Percentiles rank a stretch among this genome's conserved stretches.
Evolutionary conservation across 2,888 invertebrate species (phyloP).

Genomic region (Nomada ruficornis): DNA sequence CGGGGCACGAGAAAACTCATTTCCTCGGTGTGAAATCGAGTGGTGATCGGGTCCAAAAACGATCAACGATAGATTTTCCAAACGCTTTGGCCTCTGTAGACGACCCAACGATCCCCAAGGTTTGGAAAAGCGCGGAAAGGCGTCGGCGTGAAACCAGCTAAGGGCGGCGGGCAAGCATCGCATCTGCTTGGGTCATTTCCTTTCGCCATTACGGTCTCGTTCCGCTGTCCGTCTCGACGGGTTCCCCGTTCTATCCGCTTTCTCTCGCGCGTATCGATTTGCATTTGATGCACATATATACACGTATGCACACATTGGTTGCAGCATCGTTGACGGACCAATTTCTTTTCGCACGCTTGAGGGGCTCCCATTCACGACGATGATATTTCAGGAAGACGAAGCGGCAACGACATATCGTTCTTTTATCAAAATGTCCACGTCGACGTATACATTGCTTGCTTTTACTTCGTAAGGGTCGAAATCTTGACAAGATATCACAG

Average conservation of each 20-base stretch:
- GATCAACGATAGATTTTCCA: constrained; percentile 74
- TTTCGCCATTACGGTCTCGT: constrained; percentile 60
- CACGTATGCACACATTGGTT: neutral
- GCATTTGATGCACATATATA: constrained; percentile 52
- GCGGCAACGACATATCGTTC: neutral
- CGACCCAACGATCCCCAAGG: constrained; percentile 35
- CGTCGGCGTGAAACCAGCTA: constrained; percentile 40
- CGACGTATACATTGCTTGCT: neutral
- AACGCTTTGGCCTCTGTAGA: constrained; percentile 56
- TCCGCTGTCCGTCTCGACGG: constrained; percentile 43
- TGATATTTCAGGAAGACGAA: constrained; percentile 53
- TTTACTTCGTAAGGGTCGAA: neutral
- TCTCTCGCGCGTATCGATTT: constrained; percentile 59
- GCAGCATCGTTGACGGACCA: constrained; percentile 32
- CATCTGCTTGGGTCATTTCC: constrained; percentile 65
- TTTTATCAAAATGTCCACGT: constrained; percentile 14
- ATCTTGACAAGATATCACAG: constrained; percentile 5
- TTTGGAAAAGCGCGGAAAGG: constrained; percentile 24
- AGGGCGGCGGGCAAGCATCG: constrained; percentile 62
- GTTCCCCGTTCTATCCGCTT: constrained; percentile 17
- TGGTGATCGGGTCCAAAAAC: constrained; percentile 73
- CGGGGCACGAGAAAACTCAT: constrained; percentile 74
- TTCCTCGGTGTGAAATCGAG: constrained; percentile 77
- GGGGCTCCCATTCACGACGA: constrained; percentile 39
- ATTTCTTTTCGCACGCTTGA: constrained; percentile 56